Evolutionary conservation across 2,888 invertebrate genomes (phyloP).

Genomic region (Mythimna impura): DNA sequence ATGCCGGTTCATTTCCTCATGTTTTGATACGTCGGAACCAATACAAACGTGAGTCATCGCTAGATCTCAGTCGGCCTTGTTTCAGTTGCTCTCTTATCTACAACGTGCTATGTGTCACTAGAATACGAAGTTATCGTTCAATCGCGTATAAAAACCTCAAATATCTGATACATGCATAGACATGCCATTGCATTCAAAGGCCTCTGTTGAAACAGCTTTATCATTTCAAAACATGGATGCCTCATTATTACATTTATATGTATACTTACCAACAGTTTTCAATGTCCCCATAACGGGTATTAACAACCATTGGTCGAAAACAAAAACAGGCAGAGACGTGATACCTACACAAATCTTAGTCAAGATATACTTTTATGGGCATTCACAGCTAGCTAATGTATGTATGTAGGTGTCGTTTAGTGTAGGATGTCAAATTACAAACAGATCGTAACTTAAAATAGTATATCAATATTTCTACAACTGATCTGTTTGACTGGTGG

Average conservation of each 20-base stretch:
- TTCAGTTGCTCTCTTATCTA: conserved; percentile 63
- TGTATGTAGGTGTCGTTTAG: conserved; percentile 49
- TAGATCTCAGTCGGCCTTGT: conserved; percentile 52
- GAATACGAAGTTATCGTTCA: conserved; percentile 44
- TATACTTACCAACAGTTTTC: conserved; percentile 9
- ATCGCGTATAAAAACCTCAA: conserved; percentile 12
- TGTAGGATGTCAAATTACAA: conserved; percentile 54
- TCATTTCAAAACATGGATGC: conserved; percentile 19
- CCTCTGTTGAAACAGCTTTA: conserved; percentile 27
- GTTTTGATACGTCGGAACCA: conserved; percentile 54
- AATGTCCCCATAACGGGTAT: conserved; percentile 31
- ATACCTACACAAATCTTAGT: conserved; percentile 29
- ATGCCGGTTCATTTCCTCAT: conserved; percentile 58
- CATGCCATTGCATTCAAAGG: not conserved
- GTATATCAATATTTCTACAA: not conserved
- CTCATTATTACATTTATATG: conserved; percentile 11
- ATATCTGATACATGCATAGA: conserved; percentile 11
- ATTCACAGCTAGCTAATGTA: conserved; percentile 20
- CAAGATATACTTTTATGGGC: conserved; percentile 50
- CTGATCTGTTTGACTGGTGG: conserved; percentile 24
- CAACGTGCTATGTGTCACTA: conserved; percentile 53
- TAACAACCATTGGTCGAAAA: conserved; percentile 12
- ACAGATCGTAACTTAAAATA: conserved; percentile 3
- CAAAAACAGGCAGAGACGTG: conserved; percentile 8
- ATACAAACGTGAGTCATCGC: conserved; percentile 61